phyloP scores from a whole-genome alignment of 2,888 invertebrate genomes.

The Pycnomerus fuliginosus region DNA sequence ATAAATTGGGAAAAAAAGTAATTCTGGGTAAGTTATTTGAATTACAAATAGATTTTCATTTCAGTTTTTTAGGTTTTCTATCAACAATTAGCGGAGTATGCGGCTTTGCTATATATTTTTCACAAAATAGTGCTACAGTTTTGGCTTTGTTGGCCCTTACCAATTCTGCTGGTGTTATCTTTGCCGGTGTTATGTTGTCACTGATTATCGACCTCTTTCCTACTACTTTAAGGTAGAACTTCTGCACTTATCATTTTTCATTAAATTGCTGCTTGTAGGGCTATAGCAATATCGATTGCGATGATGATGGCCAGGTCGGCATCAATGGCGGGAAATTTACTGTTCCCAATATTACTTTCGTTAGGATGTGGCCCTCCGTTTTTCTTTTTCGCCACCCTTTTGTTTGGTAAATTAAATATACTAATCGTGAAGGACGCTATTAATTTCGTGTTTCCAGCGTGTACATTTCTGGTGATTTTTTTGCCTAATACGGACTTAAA shows the following conservation, averaged over 20 bases:
- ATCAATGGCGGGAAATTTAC: slow-evolving; percentile 66
- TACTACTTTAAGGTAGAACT: slow-evolving; percentile 62
- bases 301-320: slow-evolving; percentile 72
- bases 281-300: slow-evolving; percentile 68
- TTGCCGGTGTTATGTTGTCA: slow-evolving; percentile 62
- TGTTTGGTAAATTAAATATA: slow-evolving; percentile 22
- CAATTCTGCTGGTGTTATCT: slow-evolving; percentile 57
- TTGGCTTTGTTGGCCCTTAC: slow-evolving; percentile 59
- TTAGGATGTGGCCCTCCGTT: slow-evolving; percentile 72
- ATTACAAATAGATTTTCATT: neutral
- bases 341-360: slow-evolving; percentile 68
- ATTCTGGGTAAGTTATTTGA: slow-evolving; percentile 54
- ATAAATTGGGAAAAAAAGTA: slow-evolving; percentile 56
- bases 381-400: slow-evolving; percentile 56
- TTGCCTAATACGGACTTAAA: slow-evolving; percentile 42
- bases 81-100: slow-evolving; percentile 51
- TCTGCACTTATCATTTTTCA: no score
- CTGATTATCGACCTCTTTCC: slow-evolving; percentile 67
- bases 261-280: no score
- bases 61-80: slow-evolving; percentile 38
- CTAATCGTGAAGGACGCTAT: neutral
- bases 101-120: slow-evolving; percentile 59
- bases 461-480: slow-evolving; percentile 33
- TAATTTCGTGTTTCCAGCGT: slow-evolving; percentile 31
- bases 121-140: slow-evolving; percentile 55